These are phyloP conservation scores for Poeciliopsis turrubarensis DNA, from an alignment of 2,113 vertebrate species.

Conservation along the genomic window DNA sequence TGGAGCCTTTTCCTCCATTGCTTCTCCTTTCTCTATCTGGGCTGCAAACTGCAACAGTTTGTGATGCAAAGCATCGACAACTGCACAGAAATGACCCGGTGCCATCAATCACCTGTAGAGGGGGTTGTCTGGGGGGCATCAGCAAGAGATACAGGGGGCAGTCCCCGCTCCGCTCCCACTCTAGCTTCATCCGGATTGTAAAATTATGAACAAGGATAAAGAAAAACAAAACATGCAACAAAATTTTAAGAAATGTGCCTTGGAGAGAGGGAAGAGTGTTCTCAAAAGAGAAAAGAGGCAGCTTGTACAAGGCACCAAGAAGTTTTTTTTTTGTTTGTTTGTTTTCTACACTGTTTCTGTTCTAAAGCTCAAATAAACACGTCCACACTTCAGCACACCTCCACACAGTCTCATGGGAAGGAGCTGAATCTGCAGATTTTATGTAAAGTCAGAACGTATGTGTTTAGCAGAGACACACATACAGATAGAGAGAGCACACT, in stretches of 20 bases:
- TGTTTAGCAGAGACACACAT: background rate
- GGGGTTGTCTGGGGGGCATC: no score
- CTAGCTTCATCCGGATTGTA: no score
- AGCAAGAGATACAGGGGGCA: no score
- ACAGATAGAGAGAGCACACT: background rate
- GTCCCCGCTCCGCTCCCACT: no score
- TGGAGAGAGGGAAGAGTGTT: background rate
- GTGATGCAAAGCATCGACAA: no score
- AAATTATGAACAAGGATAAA: background rate
- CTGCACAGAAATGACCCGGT: no score
- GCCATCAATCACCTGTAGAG: no score
- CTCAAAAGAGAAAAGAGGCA: background rate
- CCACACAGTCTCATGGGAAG: constrained; percentile 1
- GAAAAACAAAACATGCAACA: background rate
- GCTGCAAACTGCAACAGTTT: no score
- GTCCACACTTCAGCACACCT: background rate
- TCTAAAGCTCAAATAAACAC: background rate
- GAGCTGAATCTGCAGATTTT: background rate
- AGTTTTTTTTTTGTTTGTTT: background rate
- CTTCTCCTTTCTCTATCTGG: no score
- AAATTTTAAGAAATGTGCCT: background rate
- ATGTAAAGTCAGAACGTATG: background rate
- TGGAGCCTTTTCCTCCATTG: no score
- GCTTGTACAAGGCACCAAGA: background rate
- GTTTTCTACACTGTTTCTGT: background rate